Evolutionary conservation across 2,113 vertebrate species (phyloP).

Genomic region (Dolichotis patagonum): DNA sequence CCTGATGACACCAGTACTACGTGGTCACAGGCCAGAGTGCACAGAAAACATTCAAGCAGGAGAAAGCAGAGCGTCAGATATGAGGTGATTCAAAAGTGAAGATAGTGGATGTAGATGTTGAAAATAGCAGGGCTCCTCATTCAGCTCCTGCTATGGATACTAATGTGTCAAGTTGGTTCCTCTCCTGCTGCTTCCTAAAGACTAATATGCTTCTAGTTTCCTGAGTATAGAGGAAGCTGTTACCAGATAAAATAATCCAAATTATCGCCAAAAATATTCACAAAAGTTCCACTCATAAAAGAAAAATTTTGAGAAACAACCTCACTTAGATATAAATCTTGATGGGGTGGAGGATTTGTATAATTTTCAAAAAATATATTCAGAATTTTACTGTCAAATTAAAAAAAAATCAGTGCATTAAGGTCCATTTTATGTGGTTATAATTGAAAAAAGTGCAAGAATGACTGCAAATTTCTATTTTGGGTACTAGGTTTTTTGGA

Average conservation of each 20-base stretch:
- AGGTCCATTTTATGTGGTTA: background rate
- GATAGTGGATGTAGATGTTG: rapidly evolving
- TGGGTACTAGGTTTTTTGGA: background rate
- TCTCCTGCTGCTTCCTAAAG: background rate
- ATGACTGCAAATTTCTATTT: background rate
- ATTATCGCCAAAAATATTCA: background rate
- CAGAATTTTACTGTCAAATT: background rate
- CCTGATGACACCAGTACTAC: background rate
- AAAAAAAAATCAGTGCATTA: background rate
- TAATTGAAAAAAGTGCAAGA: background rate
- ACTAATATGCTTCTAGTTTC: background rate
- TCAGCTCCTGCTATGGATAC: background rate
- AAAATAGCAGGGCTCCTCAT: rapidly evolving
- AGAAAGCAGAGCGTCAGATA: background rate
- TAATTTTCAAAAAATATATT: background rate
- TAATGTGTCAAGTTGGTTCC: rapidly evolving
- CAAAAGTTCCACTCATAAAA: background rate
- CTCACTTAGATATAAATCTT: background rate
- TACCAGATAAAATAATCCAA: background rate
- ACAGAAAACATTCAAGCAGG: background rate
- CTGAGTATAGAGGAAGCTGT: background rate
- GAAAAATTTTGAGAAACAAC: background rate
- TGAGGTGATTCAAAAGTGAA: background rate
- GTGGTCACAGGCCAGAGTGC: rapidly evolving
- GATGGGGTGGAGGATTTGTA: background rate